phyloP scores from a whole-genome alignment of 2,888 invertebrate species.

The Callosobruchus maculatus region DNA sequence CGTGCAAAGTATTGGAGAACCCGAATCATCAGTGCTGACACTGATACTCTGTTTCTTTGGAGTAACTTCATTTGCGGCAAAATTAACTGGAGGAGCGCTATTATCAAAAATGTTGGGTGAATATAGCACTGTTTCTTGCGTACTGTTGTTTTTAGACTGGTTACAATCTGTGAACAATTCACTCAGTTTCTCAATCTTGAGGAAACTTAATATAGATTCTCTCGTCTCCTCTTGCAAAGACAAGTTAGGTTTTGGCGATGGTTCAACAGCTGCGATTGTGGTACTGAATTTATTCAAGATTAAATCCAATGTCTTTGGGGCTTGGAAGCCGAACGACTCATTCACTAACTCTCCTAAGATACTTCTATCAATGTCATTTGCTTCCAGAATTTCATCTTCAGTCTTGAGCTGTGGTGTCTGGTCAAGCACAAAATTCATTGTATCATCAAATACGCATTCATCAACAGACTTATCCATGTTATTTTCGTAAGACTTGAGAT shows the following conservation, averaged over 20 bases:
- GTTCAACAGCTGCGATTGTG: constrained; percentile 13
- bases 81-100: background rate
- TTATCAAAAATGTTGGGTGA: constrained; percentile 21
- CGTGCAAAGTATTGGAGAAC: constrained; percentile 15
- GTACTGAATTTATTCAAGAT: constrained; percentile 25
- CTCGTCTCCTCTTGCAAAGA: background rate
- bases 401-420: constrained; percentile 16
- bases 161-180: background rate
- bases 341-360: constrained; percentile 14
- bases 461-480: constrained; percentile 19
- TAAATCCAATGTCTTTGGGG: constrained; percentile 29
- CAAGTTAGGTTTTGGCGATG: background rate
- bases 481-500: constrained; percentile 30
- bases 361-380: constrained; percentile 8
- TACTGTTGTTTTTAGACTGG: background rate
- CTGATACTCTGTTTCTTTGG: background rate
- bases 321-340: constrained; percentile 27
- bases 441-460: constrained; percentile 12
- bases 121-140: constrained; percentile 9
- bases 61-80: background rate
- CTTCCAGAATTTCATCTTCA: constrained; percentile 9
- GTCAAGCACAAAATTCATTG: constrained; percentile 11
- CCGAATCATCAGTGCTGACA: constrained; percentile 4
- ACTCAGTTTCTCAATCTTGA: constrained; percentile 29
- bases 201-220: constrained; percentile 24